These are phyloP conservation scores for Aquatica leii DNA, from an alignment of 2,888 invertebrate genomes.

Conservation along the genomic window DNA sequence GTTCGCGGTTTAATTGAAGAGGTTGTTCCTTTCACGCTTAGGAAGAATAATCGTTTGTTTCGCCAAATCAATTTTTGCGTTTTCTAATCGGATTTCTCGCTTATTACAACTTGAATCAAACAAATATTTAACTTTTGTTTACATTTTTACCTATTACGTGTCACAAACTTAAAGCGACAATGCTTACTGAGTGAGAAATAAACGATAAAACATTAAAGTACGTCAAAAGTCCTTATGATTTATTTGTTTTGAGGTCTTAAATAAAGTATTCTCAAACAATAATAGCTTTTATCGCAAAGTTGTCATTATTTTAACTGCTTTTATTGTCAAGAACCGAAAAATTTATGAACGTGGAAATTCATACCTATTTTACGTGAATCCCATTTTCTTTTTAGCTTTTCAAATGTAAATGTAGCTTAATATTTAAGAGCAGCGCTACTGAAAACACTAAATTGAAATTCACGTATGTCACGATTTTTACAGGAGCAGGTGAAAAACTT, in stretches of 20 bases:
- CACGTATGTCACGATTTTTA: conserved; percentile 19
- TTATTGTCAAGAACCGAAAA: conserved; percentile 31
- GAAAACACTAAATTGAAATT: conserved; percentile 21
- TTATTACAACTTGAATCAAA: background rate
- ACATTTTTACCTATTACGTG: background rate
- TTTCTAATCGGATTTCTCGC: conserved; percentile 10
- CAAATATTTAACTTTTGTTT: background rate
- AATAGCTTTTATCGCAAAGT: conserved; percentile 35
- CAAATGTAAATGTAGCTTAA: conserved; percentile 31
- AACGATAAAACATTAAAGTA: conserved; percentile 31
- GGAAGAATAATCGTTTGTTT: conserved; percentile 23
- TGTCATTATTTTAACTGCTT: conserved; percentile 36
- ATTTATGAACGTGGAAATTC: conserved; percentile 34
- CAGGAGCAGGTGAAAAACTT: conserved; percentile 12
- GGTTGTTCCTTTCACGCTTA: conserved; percentile 21
- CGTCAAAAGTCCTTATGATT: conserved; percentile 29
- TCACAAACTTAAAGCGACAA: conserved; percentile 13
- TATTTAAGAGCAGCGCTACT: conserved; percentile 21
- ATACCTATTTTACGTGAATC: conserved; percentile 23
- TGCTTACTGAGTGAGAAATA: conserved; percentile 24
- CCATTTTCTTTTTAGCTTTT: conserved; percentile 29
- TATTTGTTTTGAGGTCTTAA: conserved; percentile 30
- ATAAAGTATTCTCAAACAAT: conserved; percentile 34
- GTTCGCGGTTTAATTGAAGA: conserved; percentile 35
- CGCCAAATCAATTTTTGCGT: conserved; percentile 12